Evolutionary conservation across 2,888 invertebrate genomes (phyloP), one percentile per base, ranked within the genome.

Genomic region (Osmoderma eremita): DNA sequence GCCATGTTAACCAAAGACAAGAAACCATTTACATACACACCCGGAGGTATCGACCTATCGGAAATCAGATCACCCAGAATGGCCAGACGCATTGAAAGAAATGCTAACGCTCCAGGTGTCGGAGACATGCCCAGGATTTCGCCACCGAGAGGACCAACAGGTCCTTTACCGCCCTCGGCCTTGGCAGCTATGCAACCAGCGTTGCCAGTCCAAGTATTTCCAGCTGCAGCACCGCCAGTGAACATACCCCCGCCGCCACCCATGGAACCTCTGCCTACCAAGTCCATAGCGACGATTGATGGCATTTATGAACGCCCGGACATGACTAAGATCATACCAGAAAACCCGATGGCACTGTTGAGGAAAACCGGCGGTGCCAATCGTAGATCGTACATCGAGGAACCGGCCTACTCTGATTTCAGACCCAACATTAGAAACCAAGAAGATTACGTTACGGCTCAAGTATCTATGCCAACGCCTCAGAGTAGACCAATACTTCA

Each of bases 1-100:
- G 95, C 95, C 36, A 95, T 95, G 94, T 91, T 95, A 91, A 94
- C 93, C 76, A 95, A 95, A 83, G 96, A 96, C 83, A 97, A 96
- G 83, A 96, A 96, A 78, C 96, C 96, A 10, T 97, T 97, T 81
- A 96, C 96, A n/a, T 97, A 97, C 81, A 95, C 95, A 15, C 96
- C 96, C 1, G 95, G 96, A 15, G 96, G 96, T 71, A 86, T 96
- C 67, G 94, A 96, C 81, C 85, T 96, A 61, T 94, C 94, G 8
- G 94, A 96, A 83, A 95, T 96, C 69, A 88, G 90, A 70, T 95
- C 94, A 63, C 95, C 95, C 8, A 88, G 94, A 74, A 95, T 96
- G 94, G 93, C 92, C 2, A 87, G 93, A 73, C 85, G 95, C 70
- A 82, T 91, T 77, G 88, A 87, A 68, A 86, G 90, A 72, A 91